These are phyloP conservation scores for Sebastes jordani DNA, from an alignment of 2,797 vertebrate genomes.

Conservation along the genomic window DNA sequence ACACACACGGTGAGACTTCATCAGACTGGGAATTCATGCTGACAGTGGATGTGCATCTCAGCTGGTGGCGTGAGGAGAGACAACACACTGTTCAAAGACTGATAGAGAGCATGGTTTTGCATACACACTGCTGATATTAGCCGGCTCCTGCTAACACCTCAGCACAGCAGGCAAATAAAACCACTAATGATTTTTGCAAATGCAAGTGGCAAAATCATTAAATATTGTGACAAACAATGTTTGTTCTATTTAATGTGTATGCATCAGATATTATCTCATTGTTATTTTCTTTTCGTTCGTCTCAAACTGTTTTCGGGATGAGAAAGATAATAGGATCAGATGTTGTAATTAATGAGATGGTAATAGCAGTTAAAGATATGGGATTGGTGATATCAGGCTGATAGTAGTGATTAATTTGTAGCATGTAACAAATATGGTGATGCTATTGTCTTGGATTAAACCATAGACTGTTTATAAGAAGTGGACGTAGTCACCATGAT, in stretches of 20 bases:
- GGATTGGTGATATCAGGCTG: not conserved
- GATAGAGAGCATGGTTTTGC: conserved; percentile 70
- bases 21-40: conserved; percentile 53
- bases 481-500: not conserved
- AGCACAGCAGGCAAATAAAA: conserved; percentile 64
- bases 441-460: not conserved
- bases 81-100: conserved; percentile 64
- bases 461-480: not conserved
- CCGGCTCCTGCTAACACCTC: conserved; percentile 42
- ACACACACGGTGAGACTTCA: conserved; percentile 1
- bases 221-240: conserved; percentile 61
- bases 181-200: conserved; percentile 76
- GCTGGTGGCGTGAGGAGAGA: conserved; percentile 56
- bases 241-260: conserved; percentile 46
- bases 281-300: conserved; percentile 22
- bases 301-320: conserved; percentile 56
- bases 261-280: conserved; percentile 22
- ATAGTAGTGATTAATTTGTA: not conserved
- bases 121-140: conserved; percentile 68
- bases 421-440: not conserved
- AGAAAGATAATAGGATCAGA: conserved; percentile 47
- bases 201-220: conserved; percentile 66
- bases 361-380: conserved; percentile 17
- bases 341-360: conserved; percentile 56
- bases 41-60: conserved; percentile 60